Evolutionary conservation across 2,797 vertebrate species (phyloP).

Genomic region (Acipenser oxyrinchus): DNA sequence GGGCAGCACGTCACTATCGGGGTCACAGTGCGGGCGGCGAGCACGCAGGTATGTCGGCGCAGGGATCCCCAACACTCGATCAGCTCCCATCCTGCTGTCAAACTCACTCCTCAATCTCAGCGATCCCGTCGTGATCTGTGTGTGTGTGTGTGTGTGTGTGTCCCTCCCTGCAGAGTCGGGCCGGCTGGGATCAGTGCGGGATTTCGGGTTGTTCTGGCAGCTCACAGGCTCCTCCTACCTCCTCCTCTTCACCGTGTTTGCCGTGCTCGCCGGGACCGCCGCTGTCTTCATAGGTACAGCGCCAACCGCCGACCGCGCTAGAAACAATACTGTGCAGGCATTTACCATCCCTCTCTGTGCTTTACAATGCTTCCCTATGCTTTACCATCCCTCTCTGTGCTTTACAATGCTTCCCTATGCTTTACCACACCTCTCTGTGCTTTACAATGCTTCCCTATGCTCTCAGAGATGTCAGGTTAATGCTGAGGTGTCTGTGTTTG

Average conservation of each 20-base stretch:
- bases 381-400: no score
- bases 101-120: neutral
- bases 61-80: neutral
- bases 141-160: conserved; percentile 7
- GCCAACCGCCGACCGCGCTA: neutral
- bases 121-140: neutral
- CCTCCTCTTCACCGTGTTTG: conserved; percentile 44
- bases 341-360: no score
- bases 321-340: no score
- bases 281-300: conserved; percentile 44
- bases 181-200: conserved; percentile 22
- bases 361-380: no score
- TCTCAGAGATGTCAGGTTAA: neutral
- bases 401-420: no score
- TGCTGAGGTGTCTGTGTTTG: neutral
- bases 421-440: no score
- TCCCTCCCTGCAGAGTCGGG: neutral
- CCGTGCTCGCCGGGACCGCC: conserved; percentile 35
- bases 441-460: no score
- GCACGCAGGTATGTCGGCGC: neutral
- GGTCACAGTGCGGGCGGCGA: neutral
- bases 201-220: conserved; percentile 21
- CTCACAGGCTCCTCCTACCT: conserved; percentile 38
- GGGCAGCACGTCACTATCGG: conserved; percentile 18
- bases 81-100: neutral